Percentiles rank a stretch among this genome's conserved stretches.
These are phyloP conservation scores for Gymnocypris eckloni DNA, from an alignment of 2,797 vertebrate species.

Conservation along the genomic window DNA sequence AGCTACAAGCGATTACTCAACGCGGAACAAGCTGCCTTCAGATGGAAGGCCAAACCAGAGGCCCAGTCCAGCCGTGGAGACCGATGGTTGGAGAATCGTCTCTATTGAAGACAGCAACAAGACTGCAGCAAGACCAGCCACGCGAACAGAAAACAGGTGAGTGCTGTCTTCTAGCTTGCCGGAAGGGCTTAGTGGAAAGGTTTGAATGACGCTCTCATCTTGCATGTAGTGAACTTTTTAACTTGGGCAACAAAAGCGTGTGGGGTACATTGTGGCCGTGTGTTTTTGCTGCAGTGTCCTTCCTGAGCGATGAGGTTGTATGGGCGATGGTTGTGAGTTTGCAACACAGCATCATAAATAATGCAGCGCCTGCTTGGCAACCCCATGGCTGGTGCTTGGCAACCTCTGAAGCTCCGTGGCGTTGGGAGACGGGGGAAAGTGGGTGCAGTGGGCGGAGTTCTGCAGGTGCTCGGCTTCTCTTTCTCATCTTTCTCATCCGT, in stretches of 20 bases:
- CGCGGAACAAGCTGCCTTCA: conserved; percentile 8
- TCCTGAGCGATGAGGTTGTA: conserved; percentile 30
- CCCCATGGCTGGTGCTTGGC: conserved; percentile 69
- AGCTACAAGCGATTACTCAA: conserved; percentile 29
- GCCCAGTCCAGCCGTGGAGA: conserved; percentile 25
- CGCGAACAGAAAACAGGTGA: conserved; percentile 75
- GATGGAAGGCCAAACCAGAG: conserved; percentile 38
- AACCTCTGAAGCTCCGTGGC: conserved; percentile 68
- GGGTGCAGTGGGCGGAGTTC: conserved; percentile 48
- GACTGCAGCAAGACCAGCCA: conserved; percentile 50
- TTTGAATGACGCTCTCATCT: conserved; percentile 22
- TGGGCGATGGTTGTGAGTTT: conserved; percentile 38
- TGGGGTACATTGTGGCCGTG: not conserved
- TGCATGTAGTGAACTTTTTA: conserved; percentile 16
- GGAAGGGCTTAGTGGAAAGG: not conserved
- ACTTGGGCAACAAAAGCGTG: not conserved
- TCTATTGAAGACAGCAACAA: conserved; percentile 50
- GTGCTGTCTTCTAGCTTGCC: conserved; percentile 63
- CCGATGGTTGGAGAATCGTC: conserved; percentile 47
- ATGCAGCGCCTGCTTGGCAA: conserved; percentile 78
- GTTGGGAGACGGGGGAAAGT: conserved; percentile 48
- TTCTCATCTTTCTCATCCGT: conserved; percentile 53
- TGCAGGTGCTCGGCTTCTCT: conserved; percentile 59
- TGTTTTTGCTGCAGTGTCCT: conserved; percentile 33
- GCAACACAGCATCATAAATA: conserved; percentile 75